Conservation (phyloP, 1,140 invertebrate species). For the Zaprionus ghesquierei region DNA sequence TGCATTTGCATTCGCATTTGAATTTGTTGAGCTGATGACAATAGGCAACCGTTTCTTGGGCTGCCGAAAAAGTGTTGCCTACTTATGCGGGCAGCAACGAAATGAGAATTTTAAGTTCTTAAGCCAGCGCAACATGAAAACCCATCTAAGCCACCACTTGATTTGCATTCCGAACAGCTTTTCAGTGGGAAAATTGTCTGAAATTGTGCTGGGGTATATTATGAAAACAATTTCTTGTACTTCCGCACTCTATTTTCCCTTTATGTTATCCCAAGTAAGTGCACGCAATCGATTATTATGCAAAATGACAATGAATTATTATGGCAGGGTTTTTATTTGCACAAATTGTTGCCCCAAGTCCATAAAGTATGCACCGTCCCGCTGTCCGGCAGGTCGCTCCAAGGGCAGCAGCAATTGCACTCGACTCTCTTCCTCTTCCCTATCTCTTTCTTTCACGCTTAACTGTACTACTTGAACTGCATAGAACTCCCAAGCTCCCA, state of each 20-base stretch:
- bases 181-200: neutral
- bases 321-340: constrained; percentile 52
- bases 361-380: constrained; percentile 49
- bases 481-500: neutral
- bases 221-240: neutral
- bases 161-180: neutral
- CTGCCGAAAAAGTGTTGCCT: constrained; percentile 23
- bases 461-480: constrained; percentile 27
- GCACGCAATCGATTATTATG: constrained; percentile 22
- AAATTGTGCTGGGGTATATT: neutral
- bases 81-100: constrained; percentile 14
- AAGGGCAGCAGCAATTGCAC: constrained; percentile 24
- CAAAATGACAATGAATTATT: constrained; percentile 36
- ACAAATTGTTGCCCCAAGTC: constrained; percentile 48
- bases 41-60: constrained; percentile 27
- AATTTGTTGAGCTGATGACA: neutral
- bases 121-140: neutral
- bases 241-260: neutral
- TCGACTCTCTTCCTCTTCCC: neutral
- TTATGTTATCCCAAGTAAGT: neutral
- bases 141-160: neutral
- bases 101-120: neutral
- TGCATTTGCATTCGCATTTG: constrained; percentile 14
- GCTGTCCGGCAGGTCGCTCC: constrained; percentile 1
- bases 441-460: neutral